phyloP scores from a whole-genome alignment of 1,140 invertebrate species.

The Cotesia chilonis region DNA sequence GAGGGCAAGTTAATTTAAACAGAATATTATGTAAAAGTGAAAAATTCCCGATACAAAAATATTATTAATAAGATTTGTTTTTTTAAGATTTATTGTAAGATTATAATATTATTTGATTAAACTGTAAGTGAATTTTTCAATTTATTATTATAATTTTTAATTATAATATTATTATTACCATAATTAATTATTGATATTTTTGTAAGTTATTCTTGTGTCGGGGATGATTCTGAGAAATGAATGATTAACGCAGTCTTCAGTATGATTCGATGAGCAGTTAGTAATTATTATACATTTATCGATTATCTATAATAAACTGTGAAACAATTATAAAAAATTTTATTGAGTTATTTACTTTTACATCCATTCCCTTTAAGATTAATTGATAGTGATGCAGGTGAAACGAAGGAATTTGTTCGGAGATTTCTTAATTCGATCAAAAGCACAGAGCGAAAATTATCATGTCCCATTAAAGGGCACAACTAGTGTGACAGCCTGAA shows the following conservation, averaged over 20 bases:
- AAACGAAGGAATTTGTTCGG: too few species aligned
- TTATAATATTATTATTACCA: slow-evolving; percentile 7
- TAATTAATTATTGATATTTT: slow-evolving; percentile 24
- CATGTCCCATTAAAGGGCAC: too few species aligned
- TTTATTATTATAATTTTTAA: slow-evolving; percentile 14
- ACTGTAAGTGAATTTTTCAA: slow-evolving; percentile 1
- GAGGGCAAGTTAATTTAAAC: slow-evolving; percentile 14
- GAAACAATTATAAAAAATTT: slow-evolving; percentile 60
- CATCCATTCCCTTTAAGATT: too few species aligned
- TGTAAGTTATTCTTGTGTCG: slow-evolving; percentile 46
- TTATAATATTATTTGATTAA: too few species aligned
- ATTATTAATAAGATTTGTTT: slow-evolving; percentile 22
- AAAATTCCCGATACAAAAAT: background rate
- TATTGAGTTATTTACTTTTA: background rate
- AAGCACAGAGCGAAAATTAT: too few species aligned
- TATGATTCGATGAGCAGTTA: slow-evolving; percentile 65
- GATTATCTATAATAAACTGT: slow-evolving; percentile 68
- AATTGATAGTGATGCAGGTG: too few species aligned
- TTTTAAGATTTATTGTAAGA: slow-evolving; percentile 5
- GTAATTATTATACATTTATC: slow-evolving; percentile 67
- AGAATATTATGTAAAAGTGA: background rate
- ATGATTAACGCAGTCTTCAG: slow-evolving; percentile 51
- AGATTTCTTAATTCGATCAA: too few species aligned
- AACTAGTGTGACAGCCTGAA: too few species aligned
- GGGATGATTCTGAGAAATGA: slow-evolving; percentile 49